These are phyloP conservation scores for Syritta pipiens DNA, from an alignment of 2,888 invertebrate genomes.

Conservation along the genomic window DNA sequence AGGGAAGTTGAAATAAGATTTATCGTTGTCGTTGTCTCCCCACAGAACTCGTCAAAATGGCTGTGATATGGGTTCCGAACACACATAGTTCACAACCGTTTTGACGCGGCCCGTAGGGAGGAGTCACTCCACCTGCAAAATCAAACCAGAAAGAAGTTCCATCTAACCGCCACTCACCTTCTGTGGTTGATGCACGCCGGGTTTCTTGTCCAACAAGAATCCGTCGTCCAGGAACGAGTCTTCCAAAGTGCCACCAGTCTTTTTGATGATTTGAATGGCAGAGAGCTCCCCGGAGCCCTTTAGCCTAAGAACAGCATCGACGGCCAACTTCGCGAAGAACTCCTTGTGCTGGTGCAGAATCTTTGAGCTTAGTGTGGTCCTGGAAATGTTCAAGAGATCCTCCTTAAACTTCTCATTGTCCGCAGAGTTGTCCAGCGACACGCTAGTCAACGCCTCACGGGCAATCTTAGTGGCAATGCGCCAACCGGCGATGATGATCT, in stretches of 20 bases:
- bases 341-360: constrained; percentile 98
- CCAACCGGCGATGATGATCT: constrained; percentile 98
- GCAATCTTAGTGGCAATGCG: constrained; percentile 92
- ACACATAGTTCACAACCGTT: constrained; percentile 80
- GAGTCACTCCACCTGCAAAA: not conserved
- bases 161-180: constrained; percentile 71
- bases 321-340: constrained; percentile 95
- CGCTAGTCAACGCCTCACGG: constrained; percentile 87
- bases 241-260: constrained; percentile 93
- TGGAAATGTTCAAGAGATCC: constrained; percentile 97
- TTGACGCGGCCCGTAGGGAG: constrained; percentile 73
- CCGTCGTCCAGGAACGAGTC: constrained; percentile 98
- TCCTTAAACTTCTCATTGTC: constrained; percentile 88
- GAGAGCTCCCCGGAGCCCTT: constrained; percentile 97
- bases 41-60: constrained; percentile 79
- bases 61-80: constrained; percentile 76
- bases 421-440: constrained; percentile 90
- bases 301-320: constrained; percentile 95
- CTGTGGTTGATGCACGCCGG: constrained; percentile 98
- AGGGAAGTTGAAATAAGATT: not conserved
- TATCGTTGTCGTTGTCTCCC: constrained; percentile 63
- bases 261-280: constrained; percentile 98
- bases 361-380: constrained; percentile 98
- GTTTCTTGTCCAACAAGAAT: constrained; percentile 97
- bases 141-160: not conserved